These are phyloP conservation scores for Etheostoma nigrum DNA, from an alignment of 2,797 vertebrate species.

Conservation along the genomic window DNA sequence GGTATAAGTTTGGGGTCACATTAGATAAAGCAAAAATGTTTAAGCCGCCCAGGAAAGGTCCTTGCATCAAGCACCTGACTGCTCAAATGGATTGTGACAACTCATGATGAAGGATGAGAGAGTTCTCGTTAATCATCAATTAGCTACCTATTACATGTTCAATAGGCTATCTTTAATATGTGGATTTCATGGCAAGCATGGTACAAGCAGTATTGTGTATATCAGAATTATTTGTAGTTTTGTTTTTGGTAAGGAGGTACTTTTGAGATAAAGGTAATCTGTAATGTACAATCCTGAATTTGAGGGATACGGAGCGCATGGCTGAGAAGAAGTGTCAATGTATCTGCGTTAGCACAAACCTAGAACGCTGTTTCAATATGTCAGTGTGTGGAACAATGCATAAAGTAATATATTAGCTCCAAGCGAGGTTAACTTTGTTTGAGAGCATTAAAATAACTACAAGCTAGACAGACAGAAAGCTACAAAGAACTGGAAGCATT, in stretches of 20 bases:
- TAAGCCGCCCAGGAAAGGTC: slow-evolving; percentile 86
- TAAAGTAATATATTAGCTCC: slow-evolving; percentile 75
- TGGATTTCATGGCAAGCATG: slow-evolving; percentile 83
- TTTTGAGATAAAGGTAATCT: slow-evolving; percentile 81
- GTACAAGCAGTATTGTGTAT: slow-evolving; percentile 86
- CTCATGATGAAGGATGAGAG: slow-evolving; percentile 79
- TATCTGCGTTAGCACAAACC: slow-evolving; percentile 83
- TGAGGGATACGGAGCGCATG: slow-evolving; percentile 67
- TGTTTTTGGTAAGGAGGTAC: slow-evolving; percentile 82
- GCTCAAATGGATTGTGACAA: slow-evolving; percentile 85
- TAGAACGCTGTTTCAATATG: slow-evolving; percentile 74
- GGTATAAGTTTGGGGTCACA: slow-evolving; percentile 89
- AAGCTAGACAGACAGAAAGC: slow-evolving; percentile 76
- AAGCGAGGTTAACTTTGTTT: slow-evolving; percentile 63
- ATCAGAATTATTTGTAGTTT: slow-evolving; percentile 82
- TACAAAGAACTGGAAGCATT: slow-evolving; percentile 68
- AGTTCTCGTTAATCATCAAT: slow-evolving; percentile 93
- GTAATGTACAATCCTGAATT: slow-evolving; percentile 83
- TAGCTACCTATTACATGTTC: slow-evolving; percentile 88
- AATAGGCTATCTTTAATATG: slow-evolving; percentile 80
- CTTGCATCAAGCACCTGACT: slow-evolving; percentile 89
- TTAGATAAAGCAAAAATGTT: slow-evolving; percentile 84
- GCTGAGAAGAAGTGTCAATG: slow-evolving; percentile 67
- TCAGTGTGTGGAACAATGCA: slow-evolving; percentile 79
- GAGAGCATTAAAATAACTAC: slow-evolving; percentile 73